Base-by-base conservation (phyloP, 92 coral and sea anemone genomes). In the Isaurus tuberculatus region DNA sequence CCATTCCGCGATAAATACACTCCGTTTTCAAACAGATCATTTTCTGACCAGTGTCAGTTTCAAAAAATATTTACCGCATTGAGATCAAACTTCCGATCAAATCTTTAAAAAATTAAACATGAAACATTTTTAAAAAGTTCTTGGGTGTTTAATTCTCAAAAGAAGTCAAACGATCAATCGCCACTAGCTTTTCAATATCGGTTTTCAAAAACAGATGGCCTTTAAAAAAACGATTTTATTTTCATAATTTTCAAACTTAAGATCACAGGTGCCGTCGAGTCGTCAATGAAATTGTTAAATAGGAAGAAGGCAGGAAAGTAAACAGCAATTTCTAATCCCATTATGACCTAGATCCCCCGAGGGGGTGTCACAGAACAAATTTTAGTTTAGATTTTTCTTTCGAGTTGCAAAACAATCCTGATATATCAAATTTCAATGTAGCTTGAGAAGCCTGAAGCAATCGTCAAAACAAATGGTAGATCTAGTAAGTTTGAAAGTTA, bases 1-100 rank as follows among this genome's bases (percentile, higher is more conserved):
- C 16, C 51, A 13, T 34, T 77, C 23, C 13, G 27, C 33, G 55
- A 31, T 58, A 65, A 77, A 77, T 77, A 57, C 51, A 77, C 58
- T 60, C 82, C 69, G 20, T 28, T 17, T 74, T 19, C 37, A 69
- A 69, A 32, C 51, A 69, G 64, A 51, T 30, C 43, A 42, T 6
- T 32, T 53, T 20, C 34, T 71, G 48, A 20, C 29, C n/a, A 43
- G 81, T 33, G 37, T 75, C 81, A 51, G 66, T 75, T 57, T 58
- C 82, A 34, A 32, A 22, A 33, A 26, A 75, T 51, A 34, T 14
- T 26, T 17, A 33, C 70, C 82, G 34, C 68, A 31, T 34, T 22
- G 33, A 40, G 32, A 20, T 40, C 17, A 70, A 40, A 42, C 78
- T 72, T 72, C 78, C 78, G 78, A n/a, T 44, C 25, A 9, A n/a